These are phyloP conservation scores for Aphrophora alni DNA, from an alignment of 2,888 invertebrate genomes.

Conservation along the genomic window DNA sequence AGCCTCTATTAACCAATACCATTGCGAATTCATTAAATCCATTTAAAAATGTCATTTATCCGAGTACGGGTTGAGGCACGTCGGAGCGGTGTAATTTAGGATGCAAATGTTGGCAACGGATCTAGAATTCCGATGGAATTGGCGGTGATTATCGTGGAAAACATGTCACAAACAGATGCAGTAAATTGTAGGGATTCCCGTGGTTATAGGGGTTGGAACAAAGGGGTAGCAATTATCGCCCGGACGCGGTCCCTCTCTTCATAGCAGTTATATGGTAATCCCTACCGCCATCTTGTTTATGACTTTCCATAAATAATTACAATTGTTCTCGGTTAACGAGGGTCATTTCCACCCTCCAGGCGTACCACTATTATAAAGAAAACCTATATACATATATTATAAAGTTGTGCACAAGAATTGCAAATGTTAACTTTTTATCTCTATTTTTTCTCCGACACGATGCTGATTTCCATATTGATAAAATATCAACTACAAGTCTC, in stretches of 20 bases:
- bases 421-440: too few relatives aligned
- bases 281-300: not conserved
- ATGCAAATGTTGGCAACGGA: constrained; percentile 9
- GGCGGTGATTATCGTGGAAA: not conserved
- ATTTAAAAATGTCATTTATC: constrained; percentile 1
- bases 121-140: constrained; percentile 3
- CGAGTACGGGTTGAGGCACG: not conserved
- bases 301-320: constrained; percentile 2
- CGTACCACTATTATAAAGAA: not conserved
- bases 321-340: constrained; percentile 6
- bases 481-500: too few relatives aligned
- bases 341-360: not conserved
- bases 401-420: not conserved
- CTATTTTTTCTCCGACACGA: too few relatives aligned
- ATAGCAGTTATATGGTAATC: not conserved
- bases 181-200: constrained; percentile 33
- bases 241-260: not conserved
- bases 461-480: too few relatives aligned
- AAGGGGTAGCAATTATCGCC: constrained; percentile 14
- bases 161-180: constrained; percentile 26
- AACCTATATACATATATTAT: not conserved
- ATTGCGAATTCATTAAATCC: not conserved
- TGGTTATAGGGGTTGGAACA: constrained; percentile 17
- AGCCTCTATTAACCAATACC: not conserved
- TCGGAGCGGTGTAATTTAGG: not conserved